Base-by-base conservation (phyloP, 2,113 vertebrate genomes). In the Numida meleagris region DNA sequence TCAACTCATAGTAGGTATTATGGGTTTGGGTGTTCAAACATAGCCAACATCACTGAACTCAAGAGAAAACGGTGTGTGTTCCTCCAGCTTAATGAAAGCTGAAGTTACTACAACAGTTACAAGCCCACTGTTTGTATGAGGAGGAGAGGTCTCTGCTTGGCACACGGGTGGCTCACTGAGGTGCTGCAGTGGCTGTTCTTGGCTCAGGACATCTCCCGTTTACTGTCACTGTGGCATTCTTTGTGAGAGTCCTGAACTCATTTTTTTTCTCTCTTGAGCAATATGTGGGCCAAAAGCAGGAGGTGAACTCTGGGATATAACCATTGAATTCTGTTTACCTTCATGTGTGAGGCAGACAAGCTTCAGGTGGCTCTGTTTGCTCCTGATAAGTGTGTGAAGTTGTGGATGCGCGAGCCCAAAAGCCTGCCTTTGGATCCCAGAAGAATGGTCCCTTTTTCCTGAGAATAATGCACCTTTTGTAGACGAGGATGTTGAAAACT, bases 341-440 rank as follows among this genome's bases (percentile, higher is more conserved):
- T 42, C 46, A 20, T 20, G 34, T 0, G 7, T 50, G 76, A 91
- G 17, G 40, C 71, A 55, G 48, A 29, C 27, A 14, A 80, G n/a
- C 73, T 92, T 68, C 43, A 15, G 70, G 80, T 81, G 53, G 12
- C 70, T 94, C 75, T 91, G 59, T 75, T 78, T 75, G 50, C 90
- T 86, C 55, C 79, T 90, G 93, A 88, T 94, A 95, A 91, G 1
- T 45, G n/a, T 6, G 36, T 10, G 19, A 24, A 63, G 15, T n/a
- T 91, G 33, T 9, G 57, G 25, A 61, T 65, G 70, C 1, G 33
- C 1, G 27, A 90, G 61, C 53, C 59, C 14, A 1, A 74, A 88
- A 81, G 3, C 25, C 38, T 36, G 73, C 42, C 7, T 75, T 79
- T 50, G 42, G 34, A 67, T 90, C 16, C 61, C 29, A 38, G 40